A percentile compares a stretch with the other conserved stretches of the same genome.
Conservation (phyloP, 2,797 vertebrate species). For the Lerista edwardsae region DNA sequence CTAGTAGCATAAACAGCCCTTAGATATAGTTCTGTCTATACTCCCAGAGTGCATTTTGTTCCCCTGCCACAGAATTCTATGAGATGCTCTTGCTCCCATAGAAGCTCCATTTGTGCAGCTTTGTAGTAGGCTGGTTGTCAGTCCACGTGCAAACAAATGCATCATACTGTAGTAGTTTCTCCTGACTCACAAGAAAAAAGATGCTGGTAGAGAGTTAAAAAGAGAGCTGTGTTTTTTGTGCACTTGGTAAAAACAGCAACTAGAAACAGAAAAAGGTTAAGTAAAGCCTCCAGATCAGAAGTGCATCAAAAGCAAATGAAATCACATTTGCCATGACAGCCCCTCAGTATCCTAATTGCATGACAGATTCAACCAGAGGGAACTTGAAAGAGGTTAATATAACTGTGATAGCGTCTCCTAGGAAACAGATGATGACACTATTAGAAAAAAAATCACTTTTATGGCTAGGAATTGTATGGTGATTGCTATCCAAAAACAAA, state of each 20-base stretch:
- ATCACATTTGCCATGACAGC: slow-evolving; percentile 57
- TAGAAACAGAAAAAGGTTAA: slow-evolving; percentile 60
- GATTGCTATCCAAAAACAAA: slow-evolving; percentile 63
- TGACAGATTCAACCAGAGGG: slow-evolving; percentile 61
- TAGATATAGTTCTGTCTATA: not conserved
- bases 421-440: slow-evolving; percentile 62
- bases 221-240: not conserved
- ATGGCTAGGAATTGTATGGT: slow-evolving; percentile 59
- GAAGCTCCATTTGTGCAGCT: not conserved
- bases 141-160: slow-evolving; percentile 40
- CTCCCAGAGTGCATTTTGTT: not conserved
- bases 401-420: slow-evolving; percentile 59
- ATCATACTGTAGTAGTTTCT: slow-evolving; percentile 16
- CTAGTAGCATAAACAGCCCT: too few relatives aligned
- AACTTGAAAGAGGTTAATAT: slow-evolving; percentile 65
- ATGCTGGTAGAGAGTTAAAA: slow-evolving; percentile 4
- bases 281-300: slow-evolving; percentile 63
- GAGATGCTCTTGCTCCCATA: not conserved
- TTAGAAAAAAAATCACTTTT: slow-evolving; percentile 67
- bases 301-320: slow-evolving; percentile 62
- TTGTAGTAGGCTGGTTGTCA: not conserved
- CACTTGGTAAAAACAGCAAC: slow-evolving; percentile 44
- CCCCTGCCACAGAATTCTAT: not conserved
- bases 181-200: slow-evolving; percentile 42
- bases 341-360: slow-evolving; percentile 58